phyloP scores from a whole-genome alignment of 2,797 vertebrate species.

The Karalla daura region DNA sequence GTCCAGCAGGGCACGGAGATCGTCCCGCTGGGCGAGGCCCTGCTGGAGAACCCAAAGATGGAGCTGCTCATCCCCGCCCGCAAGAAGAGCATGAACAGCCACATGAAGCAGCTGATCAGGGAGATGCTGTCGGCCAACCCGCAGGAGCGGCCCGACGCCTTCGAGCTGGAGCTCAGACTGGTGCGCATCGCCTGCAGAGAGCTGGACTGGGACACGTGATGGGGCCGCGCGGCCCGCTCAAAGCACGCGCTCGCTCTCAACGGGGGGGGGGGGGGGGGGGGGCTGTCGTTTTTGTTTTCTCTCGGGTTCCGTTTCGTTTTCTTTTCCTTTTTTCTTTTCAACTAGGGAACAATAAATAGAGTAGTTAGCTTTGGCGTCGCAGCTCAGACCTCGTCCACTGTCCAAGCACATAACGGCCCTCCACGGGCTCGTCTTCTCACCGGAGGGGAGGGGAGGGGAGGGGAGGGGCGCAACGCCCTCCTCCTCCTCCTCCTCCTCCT shows the following conservation, averaged over 20 bases:
- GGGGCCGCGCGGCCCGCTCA: too few relatives aligned
- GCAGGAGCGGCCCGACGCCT: conserved; percentile 94
- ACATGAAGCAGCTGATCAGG: conserved; percentile 95
- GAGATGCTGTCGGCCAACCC: conserved; percentile 98
- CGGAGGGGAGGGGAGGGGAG: conserved; percentile 41
- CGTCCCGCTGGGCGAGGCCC: conserved; percentile 93
- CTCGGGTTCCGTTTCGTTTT: too few relatives aligned
- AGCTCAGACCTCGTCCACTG: conserved; percentile 42
- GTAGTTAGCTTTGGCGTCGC: conserved; percentile 22
- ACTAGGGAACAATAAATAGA: conserved; percentile 41
- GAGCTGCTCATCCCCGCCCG: conserved; percentile 94
- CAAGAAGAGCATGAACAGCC: conserved; percentile 94
- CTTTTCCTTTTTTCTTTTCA: conserved; percentile 21
- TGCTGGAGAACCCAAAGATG: conserved; percentile 97
- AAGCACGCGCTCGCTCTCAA: too few relatives aligned
- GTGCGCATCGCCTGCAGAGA: conserved; percentile 96
- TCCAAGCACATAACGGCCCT: conserved; percentile 45
- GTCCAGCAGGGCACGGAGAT: conserved; percentile 92
- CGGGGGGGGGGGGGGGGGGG: too few relatives aligned
- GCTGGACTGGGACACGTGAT: conserved; percentile 97
- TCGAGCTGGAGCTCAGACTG: conserved; percentile 93
- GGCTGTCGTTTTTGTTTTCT: too few relatives aligned
- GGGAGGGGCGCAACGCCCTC: conserved; percentile 42
- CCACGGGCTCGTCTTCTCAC: conserved; percentile 52
- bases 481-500: too few relatives aligned